Conservation (phyloP, 2,888 invertebrate genomes). For the Drosophila mimetica region DNA sequence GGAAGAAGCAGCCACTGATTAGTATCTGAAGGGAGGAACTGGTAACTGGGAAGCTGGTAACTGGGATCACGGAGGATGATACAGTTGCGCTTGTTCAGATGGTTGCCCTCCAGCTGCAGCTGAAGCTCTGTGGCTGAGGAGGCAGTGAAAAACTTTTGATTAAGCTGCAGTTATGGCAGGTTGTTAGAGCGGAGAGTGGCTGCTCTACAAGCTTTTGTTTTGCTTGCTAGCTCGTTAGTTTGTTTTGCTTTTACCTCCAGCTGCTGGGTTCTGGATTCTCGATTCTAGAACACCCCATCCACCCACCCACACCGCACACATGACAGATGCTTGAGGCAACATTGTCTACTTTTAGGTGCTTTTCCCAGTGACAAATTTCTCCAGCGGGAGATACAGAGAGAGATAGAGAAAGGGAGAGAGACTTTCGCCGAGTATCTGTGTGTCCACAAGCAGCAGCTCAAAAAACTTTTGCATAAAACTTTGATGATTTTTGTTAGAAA, state of each 20-base stretch:
- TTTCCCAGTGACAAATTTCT: constrained; percentile 67
- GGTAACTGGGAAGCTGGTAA: constrained; percentile 3
- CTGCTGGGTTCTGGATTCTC: background rate
- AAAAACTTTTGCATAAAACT: constrained; percentile 63
- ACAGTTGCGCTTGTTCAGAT: constrained; percentile 51
- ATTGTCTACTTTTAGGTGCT: constrained; percentile 50
- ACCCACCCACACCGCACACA: constrained; percentile 9
- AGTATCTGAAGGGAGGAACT: constrained; percentile 61
- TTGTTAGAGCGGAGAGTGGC: constrained; percentile 53
- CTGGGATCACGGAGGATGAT: constrained; percentile 36
- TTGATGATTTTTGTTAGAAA: constrained; percentile 72
- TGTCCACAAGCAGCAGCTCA: constrained; percentile 22
- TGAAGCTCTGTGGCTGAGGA: constrained; percentile 23
- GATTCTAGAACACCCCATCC: background rate
- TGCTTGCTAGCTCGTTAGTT: constrained; percentile 75
- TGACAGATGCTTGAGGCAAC: constrained; percentile 50
- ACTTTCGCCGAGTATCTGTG: constrained; percentile 18
- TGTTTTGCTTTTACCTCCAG: constrained; percentile 43
- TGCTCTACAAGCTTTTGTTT: constrained; percentile 68
- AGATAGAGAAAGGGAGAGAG: constrained; percentile 19
- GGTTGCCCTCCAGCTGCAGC: constrained; percentile 64
- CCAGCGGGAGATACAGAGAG: constrained; percentile 10
- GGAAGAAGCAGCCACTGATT: constrained; percentile 65
- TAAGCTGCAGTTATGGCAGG: constrained; percentile 82
- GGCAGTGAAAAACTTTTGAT: constrained; percentile 82